Evolutionary conservation across 2,113 vertebrate genomes (phyloP).

Genomic region (Platichthys stellatus): DNA sequence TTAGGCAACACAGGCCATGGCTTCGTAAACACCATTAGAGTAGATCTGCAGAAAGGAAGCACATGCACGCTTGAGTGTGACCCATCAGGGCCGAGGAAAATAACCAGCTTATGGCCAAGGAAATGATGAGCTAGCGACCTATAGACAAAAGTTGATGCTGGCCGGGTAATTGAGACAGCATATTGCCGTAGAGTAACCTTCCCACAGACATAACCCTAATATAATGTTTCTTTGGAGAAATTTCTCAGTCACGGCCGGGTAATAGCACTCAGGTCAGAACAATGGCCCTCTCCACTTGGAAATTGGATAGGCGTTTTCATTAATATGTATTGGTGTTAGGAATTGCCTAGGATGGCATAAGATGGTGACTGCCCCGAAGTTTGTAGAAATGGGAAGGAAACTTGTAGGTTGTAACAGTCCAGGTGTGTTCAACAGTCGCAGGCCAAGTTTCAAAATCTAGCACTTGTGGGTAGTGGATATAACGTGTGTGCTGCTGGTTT

Average conservation of each 20-base stretch:
- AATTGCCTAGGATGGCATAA: slow-evolving; percentile 33
- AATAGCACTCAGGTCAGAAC: slow-evolving; percentile 69
- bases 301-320: slow-evolving; percentile 62
- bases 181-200: slow-evolving; percentile 65
- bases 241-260: slow-evolving; percentile 61
- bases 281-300: slow-evolving; percentile 52
- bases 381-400: slow-evolving; percentile 29
- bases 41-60: slow-evolving; percentile 38
- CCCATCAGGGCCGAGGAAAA: slow-evolving; percentile 50
- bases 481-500: too few relatives aligned
- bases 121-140: slow-evolving; percentile 64
- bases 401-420: neutral
- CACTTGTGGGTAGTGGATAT: too few relatives aligned
- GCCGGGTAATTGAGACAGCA: slow-evolving; percentile 65
- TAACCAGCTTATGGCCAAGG: slow-evolving; percentile 60
- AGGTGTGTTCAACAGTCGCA: neutral
- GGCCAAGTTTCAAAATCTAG: neutral
- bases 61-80: slow-evolving; percentile 44
- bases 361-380: slow-evolving; percentile 25
- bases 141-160: slow-evolving; percentile 59
- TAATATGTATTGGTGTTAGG: slow-evolving; percentile 59
- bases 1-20: slow-evolving; percentile 20
- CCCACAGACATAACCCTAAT: slow-evolving; percentile 59
- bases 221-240: slow-evolving; percentile 65
- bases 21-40: slow-evolving; percentile 49